These are phyloP conservation scores for Enteromius afrohamiltoni DNA, from an alignment of 2,797 vertebrate genomes.

Conservation along the genomic window DNA sequence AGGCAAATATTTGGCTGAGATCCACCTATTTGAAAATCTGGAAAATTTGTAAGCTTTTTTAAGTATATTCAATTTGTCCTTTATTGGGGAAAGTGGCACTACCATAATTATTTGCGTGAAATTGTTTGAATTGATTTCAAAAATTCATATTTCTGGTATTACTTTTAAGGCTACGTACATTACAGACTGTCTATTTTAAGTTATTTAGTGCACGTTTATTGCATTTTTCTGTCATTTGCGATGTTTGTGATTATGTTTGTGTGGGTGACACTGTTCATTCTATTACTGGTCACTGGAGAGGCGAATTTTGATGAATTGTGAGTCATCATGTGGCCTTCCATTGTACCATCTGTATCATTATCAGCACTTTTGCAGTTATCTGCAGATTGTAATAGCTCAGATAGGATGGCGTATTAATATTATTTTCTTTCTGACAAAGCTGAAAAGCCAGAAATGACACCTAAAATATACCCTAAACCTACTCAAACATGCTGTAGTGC, in stretches of 20 bases:
- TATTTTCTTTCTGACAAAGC: background rate
- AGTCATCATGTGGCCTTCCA: background rate
- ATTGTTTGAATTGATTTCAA: background rate
- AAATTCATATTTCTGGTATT: background rate
- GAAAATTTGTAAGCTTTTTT: background rate
- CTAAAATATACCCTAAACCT: background rate
- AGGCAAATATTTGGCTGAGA: background rate
- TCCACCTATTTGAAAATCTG: background rate
- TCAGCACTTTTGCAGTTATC: background rate
- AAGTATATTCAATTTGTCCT: background rate
- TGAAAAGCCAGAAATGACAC: background rate
- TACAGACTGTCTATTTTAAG: background rate
- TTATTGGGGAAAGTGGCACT: background rate
- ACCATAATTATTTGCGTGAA: background rate
- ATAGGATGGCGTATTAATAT: background rate
- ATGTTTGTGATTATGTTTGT: background rate
- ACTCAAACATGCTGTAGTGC: background rate
- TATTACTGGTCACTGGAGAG: background rate
- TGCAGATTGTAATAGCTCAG: background rate
- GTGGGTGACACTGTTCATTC: background rate
- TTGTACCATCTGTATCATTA: conserved; percentile 6
- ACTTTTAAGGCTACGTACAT: background rate
- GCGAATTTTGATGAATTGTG: background rate
- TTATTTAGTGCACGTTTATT: background rate
- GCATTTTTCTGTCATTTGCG: background rate